These are phyloP conservation scores for Zeugodacus cucurbitae DNA, from an alignment of 1,140 invertebrate genomes.

Conservation along the genomic window DNA sequence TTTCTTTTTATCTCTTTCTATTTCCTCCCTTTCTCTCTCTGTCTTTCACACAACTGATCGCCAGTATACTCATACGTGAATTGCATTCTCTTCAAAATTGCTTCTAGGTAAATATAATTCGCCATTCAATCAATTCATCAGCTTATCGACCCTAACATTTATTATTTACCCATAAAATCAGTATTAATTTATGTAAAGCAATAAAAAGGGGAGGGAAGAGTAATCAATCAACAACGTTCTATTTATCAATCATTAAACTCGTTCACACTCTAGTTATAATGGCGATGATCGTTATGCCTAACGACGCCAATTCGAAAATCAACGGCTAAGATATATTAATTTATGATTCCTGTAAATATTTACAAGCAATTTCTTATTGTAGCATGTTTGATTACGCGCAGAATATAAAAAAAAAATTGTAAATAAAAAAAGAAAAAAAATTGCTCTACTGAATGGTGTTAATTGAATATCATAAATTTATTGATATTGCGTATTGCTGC, in stretches of 20 bases:
- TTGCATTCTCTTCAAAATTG: neutral
- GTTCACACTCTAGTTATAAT: neutral
- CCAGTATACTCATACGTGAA: too few relatives aligned
- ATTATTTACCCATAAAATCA: neutral
- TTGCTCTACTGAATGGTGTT: neutral
- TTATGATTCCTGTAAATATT: conserved; percentile 7
- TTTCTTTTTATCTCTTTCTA: too few relatives aligned
- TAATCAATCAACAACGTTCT: neutral
- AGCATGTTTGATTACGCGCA: neutral
- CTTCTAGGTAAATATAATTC: neutral
- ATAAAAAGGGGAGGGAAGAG: too few relatives aligned
- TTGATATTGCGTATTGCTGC: neutral
- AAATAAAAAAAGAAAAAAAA: neutral
- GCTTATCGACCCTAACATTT: neutral
- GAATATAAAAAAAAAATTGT: neutral
- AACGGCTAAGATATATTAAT: neutral
- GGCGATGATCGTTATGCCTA: neutral
- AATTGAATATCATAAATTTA: neutral
- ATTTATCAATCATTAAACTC: neutral
- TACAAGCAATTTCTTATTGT: neutral
- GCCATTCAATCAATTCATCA: neutral
- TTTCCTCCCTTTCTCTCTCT: too few relatives aligned
- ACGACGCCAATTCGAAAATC: neutral
- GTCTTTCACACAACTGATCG: too few relatives aligned
- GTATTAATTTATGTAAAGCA: neutral